Evolutionary conservation across 2,888 invertebrate species (phyloP), one percentile per base, ranked within the genome.

Genomic region (Andrena minutula): DNA sequence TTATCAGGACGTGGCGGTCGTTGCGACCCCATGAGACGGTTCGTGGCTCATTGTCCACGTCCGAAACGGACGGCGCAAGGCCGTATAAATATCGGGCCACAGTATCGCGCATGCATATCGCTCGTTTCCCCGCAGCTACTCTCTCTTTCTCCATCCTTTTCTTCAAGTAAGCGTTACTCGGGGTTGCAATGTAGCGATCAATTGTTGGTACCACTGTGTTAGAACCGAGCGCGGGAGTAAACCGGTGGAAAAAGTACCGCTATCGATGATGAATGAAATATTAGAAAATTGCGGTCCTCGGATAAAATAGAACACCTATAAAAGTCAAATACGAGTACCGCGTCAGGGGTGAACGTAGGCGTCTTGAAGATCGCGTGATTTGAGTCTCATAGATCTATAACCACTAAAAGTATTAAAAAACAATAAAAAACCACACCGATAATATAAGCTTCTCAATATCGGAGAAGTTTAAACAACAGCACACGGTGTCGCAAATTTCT

Each of bases 21-120:
- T 84, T 77, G 87, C 82, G 87, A 83, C 85, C 82, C 86, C 85
- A 86, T 65, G 84, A 84, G 86, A 81, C 87, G 82, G 86, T 88
- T 80, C 85, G 88, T 90, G 82, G 86, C 86, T 90, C 89, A 92
- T 92, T 91, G 90, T 90, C 90, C 92, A 88, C 86, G 86, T 90
- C 89, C 90, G 87, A 92, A 91, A 89, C 88, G 86, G 88, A 84
- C 88, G 88, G 78, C 84, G 87, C 91, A 91, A 92, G 90, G 91
- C 85, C 90, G 85, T 81, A 86, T 86, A 87, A 86, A 86, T 87
- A 86, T 86, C 82, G 81, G 69, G 47, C 58, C 70, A 47, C 61
- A 71, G 56, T 85, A 82, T 86, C 83, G 76, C 83, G 73, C 63
- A 63, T 79, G 83, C 83, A 66, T 81, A 86, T 86, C 86, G 78